Conservation (phyloP, 2,888 invertebrate species). For the Andrena trimmerana region DNA sequence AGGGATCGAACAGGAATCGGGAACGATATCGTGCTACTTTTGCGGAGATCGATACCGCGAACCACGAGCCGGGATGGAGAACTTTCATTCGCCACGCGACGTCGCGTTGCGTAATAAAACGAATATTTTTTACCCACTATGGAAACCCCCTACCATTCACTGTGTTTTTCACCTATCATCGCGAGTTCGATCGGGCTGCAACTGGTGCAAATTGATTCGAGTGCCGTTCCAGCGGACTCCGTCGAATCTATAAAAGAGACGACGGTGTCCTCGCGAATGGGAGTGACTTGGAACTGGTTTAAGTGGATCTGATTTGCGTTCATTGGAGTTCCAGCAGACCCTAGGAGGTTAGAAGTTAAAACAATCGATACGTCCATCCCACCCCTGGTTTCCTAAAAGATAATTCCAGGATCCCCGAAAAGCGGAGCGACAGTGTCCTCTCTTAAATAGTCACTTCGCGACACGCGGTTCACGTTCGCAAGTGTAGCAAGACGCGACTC, state of each 20-base stretch:
- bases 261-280: no score
- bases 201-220: no score
- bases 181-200: no score
- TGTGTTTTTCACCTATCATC: not conserved
- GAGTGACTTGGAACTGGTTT: no score
- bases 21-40: not conserved
- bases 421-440: not conserved
- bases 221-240: no score
- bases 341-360: not conserved
- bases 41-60: conserved; percentile 21
- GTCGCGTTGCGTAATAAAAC: conserved; percentile 19
- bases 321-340: not conserved
- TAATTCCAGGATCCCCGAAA: conserved; percentile 37
- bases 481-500: conserved; percentile 39
- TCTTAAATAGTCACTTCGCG: conserved; percentile 5
- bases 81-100: conserved; percentile 19
- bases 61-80: not conserved
- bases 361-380: not conserved
- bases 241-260: no score
- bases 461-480: conserved; percentile 58
- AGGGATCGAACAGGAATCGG: not conserved
- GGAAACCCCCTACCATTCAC: conserved; percentile 46
- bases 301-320: no score
- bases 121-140: not conserved
- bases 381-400: conserved; percentile 27